Base-by-base conservation (phyloP, 2,113 vertebrate species). In the Barnardius zonarius region DNA sequence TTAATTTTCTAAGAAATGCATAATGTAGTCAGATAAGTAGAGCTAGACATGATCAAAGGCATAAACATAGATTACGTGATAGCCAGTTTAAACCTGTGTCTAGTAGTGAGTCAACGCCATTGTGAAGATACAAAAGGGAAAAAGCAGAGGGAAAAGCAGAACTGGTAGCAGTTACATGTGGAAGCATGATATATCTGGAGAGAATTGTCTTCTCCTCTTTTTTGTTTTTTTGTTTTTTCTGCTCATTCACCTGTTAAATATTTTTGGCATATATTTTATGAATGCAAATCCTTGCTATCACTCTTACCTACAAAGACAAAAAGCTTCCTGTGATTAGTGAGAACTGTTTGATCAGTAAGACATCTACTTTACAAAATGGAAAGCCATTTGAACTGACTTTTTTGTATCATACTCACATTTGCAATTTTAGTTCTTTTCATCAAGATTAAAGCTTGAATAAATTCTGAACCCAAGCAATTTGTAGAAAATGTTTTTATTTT, bases 381-480 rank as follows among this genome's bases (percentile, higher is more conserved):
- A 87, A 94, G 24, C 25, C 15, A 44, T 79, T 93, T 90, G 39
- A 59, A 73, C 39, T 33, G 35, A 46, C 46, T 75, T 94, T 92
- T 72, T 49, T 72, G 31, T 69, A 30, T 83, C 49, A 39, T 66
- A 57, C 31, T 90, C 62, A 43, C 37, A 69, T 90, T 87, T 92
- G 54, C n/a, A 69, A 63, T 69, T 88, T 23, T 7, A 64, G 16
- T 63, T 90, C 35, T 67, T 94, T 92, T 83, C 16, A 49, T 88
- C n/a, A 70, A 77, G 54, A 92, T 89, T 89, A 83, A 88, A 92
- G 67, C 41, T 57, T 77, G 12, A 94, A 77, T 81, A 74, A 85
- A 90, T 90, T 77, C 54, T 39, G 54, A 90, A 86, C 11, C 14
- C 37, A 81, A 59, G 31, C 13, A 94, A 74, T 86, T 46, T 78